Evolutionary conservation across 2,888 invertebrate species (phyloP).

Genomic region (Lasioglossum calceatum): DNA sequence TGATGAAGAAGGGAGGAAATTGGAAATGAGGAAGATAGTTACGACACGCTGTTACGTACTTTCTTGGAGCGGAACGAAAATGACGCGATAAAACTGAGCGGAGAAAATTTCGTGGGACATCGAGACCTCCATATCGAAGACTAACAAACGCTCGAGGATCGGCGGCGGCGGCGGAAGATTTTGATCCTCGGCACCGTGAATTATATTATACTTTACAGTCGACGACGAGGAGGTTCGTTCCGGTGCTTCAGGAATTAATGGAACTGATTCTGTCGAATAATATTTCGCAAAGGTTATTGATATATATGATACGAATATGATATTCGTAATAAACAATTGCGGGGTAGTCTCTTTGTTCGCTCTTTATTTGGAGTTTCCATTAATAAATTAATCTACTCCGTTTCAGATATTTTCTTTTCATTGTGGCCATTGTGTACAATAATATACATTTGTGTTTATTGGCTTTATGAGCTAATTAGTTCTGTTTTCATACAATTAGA

Average conservation of each 20-base stretch:
- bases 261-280: not conserved
- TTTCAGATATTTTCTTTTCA: not conserved
- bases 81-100: slow-evolving; percentile 22
- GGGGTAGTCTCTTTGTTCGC: not conserved
- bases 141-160: not conserved
- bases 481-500: not conserved
- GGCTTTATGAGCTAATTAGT: not conserved
- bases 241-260: not conserved
- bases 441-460: not conserved
- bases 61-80: slow-evolving; percentile 24
- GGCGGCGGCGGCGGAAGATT: not conserved
- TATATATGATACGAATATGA: too few species aligned
- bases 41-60: slow-evolving; percentile 39
- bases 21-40: slow-evolving; percentile 58
- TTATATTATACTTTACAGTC: not conserved
- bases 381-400: not conserved
- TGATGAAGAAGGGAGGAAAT: slow-evolving; percentile 36
- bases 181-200: not conserved
- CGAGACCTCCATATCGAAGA: slow-evolving; percentile 9
- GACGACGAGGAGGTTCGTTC: not conserved
- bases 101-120: slow-evolving; percentile 24
- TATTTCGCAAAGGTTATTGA: not conserved
- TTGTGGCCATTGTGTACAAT: not conserved
- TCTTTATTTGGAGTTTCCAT: not conserved
- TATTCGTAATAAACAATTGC: not conserved